Base-by-base conservation (phyloP, 2,888 invertebrate genomes). In the Melanchra persicariae region DNA sequence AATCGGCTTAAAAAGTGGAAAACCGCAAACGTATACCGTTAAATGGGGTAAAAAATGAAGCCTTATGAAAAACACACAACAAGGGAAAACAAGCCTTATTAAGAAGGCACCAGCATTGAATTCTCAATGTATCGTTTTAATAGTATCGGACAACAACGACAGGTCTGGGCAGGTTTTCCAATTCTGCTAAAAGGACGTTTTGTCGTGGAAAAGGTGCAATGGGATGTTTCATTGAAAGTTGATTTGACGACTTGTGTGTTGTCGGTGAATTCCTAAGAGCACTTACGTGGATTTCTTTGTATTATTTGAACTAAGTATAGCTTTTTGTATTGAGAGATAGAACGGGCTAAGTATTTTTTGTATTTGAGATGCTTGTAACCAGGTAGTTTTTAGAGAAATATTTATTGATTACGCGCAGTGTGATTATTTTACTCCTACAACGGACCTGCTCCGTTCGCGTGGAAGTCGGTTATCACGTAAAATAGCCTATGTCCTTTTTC, bases 1-100 rank as follows among this genome's bases (percentile, higher is more conserved):
- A 88, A 89, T 85, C 84, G 77, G 76, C 84, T 89, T 87, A 80
- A 86, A 85, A 84, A 82, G 74, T 76, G 34, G 76, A 84, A 82
- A 87, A 83, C 85, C 86, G 74, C 84, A 81, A 71, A 82, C 66
- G 62, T 61, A 75, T 72, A 73, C 74, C 68, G 77, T 84, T 67
- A 82, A 79, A 82, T 77, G 61, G 75, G 61, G 59, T 71, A 84
- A 81, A 81, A 73, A 84, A 75, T 30, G 52, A 24, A 55, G 40
- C 51, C 68, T 64, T 58, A 65, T 70, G 70, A 73, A 63, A 54
- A 24, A 12, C 49, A 19, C 12, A 12, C 19, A 0, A 15, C 61
- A 62, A 10, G 1, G 2, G 9, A 70, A 72, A 77, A 47, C 30
- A n/a, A 37, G 70, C 61, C 54, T 59, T 72, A 64, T 12, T 0